Conservation (phyloP, 2,797 vertebrate species). For the Cetoscarus ocellatus region DNA sequence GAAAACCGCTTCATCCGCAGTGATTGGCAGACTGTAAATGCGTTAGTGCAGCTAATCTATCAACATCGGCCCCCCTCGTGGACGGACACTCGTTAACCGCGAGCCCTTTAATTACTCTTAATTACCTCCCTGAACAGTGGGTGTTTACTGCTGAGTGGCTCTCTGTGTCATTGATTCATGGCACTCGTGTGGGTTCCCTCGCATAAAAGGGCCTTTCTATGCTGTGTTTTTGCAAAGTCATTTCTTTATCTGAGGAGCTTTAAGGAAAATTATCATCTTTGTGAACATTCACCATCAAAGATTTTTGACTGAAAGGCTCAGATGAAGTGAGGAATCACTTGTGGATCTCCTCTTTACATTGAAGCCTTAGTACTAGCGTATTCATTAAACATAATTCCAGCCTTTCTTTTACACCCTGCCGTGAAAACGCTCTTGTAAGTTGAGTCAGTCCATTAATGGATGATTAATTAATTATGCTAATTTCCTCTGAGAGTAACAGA, state of each 20-base stretch:
- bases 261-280: slow-evolving; percentile 6
- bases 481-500: slow-evolving; percentile 38
- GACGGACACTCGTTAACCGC: slow-evolving; percentile 81
- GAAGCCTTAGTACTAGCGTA: slow-evolving; percentile 19
- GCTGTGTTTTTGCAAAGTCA: not conserved
- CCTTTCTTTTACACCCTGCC: slow-evolving; percentile 37
- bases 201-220: slow-evolving; percentile 28
- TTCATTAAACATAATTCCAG: slow-evolving; percentile 59
- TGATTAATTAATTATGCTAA: slow-evolving; percentile 60
- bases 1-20: slow-evolving; percentile 82
- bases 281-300: not conserved
- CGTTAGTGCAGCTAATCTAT: slow-evolving; percentile 82
- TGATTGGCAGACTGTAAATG: slow-evolving; percentile 86
- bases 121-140: slow-evolving; percentile 81
- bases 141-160: slow-evolving; percentile 74
- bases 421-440: slow-evolving; percentile 31
- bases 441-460: slow-evolving; percentile 46
- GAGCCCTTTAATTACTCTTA: slow-evolving; percentile 85
- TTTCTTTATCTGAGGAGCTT: slow-evolving; percentile 8
- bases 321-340: slow-evolving; percentile 7
- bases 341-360: slow-evolving; percentile 20
- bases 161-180: slow-evolving; percentile 52
- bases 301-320: not conserved
- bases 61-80: slow-evolving; percentile 78
- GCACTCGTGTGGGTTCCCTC: slow-evolving; percentile 28